Base-by-base conservation (phyloP, 2,797 vertebrate species). In the Sternarchorhynchus goeldii region DNA sequence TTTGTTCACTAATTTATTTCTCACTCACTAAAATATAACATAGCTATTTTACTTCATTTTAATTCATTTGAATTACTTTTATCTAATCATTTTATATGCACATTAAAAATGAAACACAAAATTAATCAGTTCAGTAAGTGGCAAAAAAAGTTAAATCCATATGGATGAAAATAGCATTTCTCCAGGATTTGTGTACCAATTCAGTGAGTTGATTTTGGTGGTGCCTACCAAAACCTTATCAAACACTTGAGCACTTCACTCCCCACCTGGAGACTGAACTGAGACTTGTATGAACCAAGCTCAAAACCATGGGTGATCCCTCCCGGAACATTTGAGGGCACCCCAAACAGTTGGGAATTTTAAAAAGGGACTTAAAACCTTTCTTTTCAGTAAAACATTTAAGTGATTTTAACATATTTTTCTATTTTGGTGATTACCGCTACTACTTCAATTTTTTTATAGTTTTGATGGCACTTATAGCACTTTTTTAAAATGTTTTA, bases 61-160 rank as follows among this genome's bases (percentile, higher is more conserved):
- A 67, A 41, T 53, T 53, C 8, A 29, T 34, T 31, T 3, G 18
- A 55, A 55, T 70, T 4, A 53, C 41, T 17, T 68, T 50, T 55
- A 57, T 56, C n/a, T 57, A 1, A 18, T 57, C 29, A 34, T 57
- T 57, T 70, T 57, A 57, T 70, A 70, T 57, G 31, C 25, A 32
- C 55, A 8, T 31, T n/a, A 2, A 56, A 32, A 70, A 56, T n/a
- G 67, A 69, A 70, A 17, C 5, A 8, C 67, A 70, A 50, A 53
- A 55, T 69, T 31, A 53, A 55, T 53, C 25, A 31, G 45, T 4
- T 20, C 16, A 45, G 3, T 32, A 6, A 34, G 17, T 56, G 41
- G 8, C 6, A 45, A 45, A 10, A 45, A 6, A 45, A 67, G 25
- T 25, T 29, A 53, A 66, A 66, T 41, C 64, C 64, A 45, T 17